phyloP scores from a whole-genome alignment of 2,888 invertebrate species.

The Agrochola lychnidis region DNA sequence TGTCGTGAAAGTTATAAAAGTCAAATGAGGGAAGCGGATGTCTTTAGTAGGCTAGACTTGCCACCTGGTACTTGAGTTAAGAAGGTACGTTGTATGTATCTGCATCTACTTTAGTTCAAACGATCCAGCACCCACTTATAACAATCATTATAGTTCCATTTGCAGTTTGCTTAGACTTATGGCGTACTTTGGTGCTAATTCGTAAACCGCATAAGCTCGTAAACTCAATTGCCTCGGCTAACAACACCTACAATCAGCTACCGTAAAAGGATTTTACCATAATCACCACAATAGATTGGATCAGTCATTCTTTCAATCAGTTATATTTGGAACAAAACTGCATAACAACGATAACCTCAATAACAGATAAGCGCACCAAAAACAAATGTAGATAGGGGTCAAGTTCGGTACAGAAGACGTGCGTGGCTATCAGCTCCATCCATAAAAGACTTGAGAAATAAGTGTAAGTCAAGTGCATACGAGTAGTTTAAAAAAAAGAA shows the following conservation, averaged over 20 bases:
- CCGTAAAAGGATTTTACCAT: slow-evolving; percentile 4
- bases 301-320: not conserved
- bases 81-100: slow-evolving; percentile 20
- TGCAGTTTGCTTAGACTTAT: slow-evolving; percentile 15
- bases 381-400: not conserved
- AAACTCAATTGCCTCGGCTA: slow-evolving; percentile 2
- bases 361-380: not conserved
- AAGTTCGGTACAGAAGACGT: not conserved
- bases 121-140: slow-evolving; percentile 1
- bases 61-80: slow-evolving; percentile 29
- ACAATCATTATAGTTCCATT: slow-evolving; percentile 14
- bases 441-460: not conserved
- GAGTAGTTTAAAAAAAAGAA: not conserved
- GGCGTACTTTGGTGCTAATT: slow-evolving; percentile 28
- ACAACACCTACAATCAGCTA: slow-evolving; percentile 4
- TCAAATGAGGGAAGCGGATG: slow-evolving; percentile 53
- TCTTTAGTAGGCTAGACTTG: slow-evolving; percentile 36
- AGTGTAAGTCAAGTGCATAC: not conserved
- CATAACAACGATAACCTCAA: not conserved
- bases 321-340: not conserved
- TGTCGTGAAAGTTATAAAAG: slow-evolving; percentile 52
- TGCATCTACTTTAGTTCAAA: slow-evolving; percentile 24
- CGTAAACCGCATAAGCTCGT: slow-evolving; percentile 15
- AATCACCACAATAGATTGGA: not conserved
- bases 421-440: not conserved